Conservation (phyloP, 2,113 vertebrate genomes). For the Dromaius novaehollandiae region DNA sequence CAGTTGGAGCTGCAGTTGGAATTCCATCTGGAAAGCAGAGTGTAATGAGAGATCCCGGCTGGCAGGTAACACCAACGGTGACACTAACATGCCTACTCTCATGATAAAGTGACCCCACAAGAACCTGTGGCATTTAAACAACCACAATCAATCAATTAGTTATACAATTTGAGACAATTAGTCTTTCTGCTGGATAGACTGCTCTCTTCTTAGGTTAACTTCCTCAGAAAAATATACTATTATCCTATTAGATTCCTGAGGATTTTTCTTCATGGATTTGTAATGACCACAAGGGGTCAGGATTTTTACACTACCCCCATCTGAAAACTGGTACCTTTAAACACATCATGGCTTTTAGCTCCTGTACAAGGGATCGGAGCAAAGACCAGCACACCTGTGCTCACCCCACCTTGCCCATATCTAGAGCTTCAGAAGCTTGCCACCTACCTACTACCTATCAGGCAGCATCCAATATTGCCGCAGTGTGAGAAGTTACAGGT, state of each 20-base stretch:
- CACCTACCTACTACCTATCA: not conserved
- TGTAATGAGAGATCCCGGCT: not conserved
- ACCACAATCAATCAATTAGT: not conserved
- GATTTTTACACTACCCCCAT: not conserved
- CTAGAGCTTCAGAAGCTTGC: not conserved
- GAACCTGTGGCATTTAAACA: accelerated
- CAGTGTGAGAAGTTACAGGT: accelerated
- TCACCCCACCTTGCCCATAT: accelerated
- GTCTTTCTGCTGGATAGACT: not conserved
- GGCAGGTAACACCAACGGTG: not conserved
- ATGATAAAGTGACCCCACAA: accelerated
- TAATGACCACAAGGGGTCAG: conserved; percentile 4
- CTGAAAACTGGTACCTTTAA: not conserved
- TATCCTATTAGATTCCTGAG: accelerated
- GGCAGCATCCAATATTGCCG: accelerated
- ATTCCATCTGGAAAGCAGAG: not conserved
- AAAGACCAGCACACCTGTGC: not conserved
- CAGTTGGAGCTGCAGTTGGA: not conserved
- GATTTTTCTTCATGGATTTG: not conserved
- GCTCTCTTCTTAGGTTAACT: not conserved
- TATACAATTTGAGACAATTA: not conserved
- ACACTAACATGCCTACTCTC: accelerated
- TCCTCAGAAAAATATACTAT: not conserved
- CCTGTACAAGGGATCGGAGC: not conserved
- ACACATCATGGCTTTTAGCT: not conserved